Evolutionary conservation across 2,797 vertebrate species (phyloP), one percentile per base, ranked within the genome.

Genomic region (Paramormyrops hopkinsi): DNA sequence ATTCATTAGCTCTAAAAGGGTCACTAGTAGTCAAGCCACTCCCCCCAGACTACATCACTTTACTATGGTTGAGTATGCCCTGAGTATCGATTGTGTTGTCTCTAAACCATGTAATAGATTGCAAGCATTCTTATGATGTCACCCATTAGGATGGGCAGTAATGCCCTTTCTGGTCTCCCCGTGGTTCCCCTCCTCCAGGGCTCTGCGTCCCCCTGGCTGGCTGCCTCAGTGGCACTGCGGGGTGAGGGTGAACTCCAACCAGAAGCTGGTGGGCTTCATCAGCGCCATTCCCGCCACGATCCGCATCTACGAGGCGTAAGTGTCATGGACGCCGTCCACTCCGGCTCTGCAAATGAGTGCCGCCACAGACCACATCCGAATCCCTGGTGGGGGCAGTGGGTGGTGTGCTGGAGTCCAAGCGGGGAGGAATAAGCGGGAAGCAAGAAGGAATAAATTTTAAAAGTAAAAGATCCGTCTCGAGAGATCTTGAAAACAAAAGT

Each of bases 211-310:
- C 7, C 99, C 98, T 0, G 98, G 99, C 90, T 99, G 99, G 99
- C 93, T 99, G 92, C 98, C 97, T 19, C 98, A 99, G 94, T 99
- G 99, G 98, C 99, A 99, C 91, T 99, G 99, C 25, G 99, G 99
- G 0, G 99, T 99, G 90, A 95, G 99, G 53, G 99, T 99, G 56
- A 96, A 98, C 93, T 97, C 97, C 73, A 99, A 99, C 95, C 97
- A 98, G 93, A 99, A 99, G 92, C 95, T 99, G 90, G 98, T 99
- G 37, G 99, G 99, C 50, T 99, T 99, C 92, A 99, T 99, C 95
- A 99, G 99, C 8, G 99, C 98, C 8, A 99, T 99, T 92, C 99
- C 99, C 62, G 99, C 99, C 91, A 95, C 92, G 41, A 98, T 99
- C 92, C 96, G 95, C 90, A 98, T 99, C 95, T 99, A 98, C 0